Percentiles rank a stretch among this genome's conserved stretches.
These are phyloP conservation scores for Gymnothorax javanicus DNA, from an alignment of 2,797 vertebrate species.

Conservation along the genomic window DNA sequence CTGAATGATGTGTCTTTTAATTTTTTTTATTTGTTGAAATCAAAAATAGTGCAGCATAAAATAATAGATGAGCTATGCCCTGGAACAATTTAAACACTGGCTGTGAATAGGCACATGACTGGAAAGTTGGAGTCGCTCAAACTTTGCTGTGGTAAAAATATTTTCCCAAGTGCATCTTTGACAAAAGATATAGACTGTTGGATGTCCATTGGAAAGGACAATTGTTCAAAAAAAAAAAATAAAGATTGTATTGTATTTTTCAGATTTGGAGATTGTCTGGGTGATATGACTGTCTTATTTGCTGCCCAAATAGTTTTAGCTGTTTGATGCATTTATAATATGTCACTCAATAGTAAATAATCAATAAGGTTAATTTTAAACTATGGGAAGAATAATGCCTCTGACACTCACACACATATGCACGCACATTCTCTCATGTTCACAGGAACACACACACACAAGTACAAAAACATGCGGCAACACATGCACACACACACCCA, in stretches of 20 bases:
- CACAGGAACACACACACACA: not conserved
- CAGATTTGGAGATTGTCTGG: not conserved
- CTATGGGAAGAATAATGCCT: not conserved
- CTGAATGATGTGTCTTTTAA: not conserved
- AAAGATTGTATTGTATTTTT: not conserved
- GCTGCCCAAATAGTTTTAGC: no score
- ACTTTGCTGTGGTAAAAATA: not conserved
- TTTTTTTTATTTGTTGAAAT: not conserved
- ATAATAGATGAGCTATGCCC: not conserved
- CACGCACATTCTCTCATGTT: not conserved
- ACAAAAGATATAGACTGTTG: not conserved
- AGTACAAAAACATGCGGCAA: not conserved
- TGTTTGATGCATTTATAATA: not conserved
- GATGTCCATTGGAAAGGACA: not conserved
- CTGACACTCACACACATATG: not conserved
- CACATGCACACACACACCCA: conserved; percentile 25
- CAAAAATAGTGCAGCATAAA: not conserved
- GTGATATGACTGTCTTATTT: not conserved
- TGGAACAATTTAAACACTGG: not conserved
- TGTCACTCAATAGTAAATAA: not conserved
- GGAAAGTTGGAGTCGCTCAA: not conserved
- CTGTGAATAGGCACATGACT: not conserved
- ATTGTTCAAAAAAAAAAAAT: not conserved
- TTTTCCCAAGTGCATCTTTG: not conserved
- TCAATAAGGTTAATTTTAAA: not conserved